Evolutionary conservation across 1,140 invertebrate species (phyloP), one percentile per base, ranked within the genome.

Genomic region (Apis dorsata): DNA sequence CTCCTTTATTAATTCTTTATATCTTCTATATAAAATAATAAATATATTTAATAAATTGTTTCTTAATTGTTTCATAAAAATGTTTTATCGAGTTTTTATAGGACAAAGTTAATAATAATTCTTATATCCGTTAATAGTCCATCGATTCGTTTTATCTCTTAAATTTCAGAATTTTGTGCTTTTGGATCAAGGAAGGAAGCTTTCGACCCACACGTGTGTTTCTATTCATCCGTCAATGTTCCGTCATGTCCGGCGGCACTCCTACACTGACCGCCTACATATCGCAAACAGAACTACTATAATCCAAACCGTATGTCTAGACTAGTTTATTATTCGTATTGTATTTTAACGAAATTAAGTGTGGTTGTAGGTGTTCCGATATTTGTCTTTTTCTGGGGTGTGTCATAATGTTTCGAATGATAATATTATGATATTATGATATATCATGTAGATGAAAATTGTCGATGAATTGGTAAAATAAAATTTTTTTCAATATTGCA

Each of bases 291-390:
- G 83, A 75, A 88, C 81, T 86, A 75, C 78, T 79, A 75, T 55
- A 72, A 79, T 81, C 65, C 79, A 83, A 85, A 84, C 72, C 55
- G n/a, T 85, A 49, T 70, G 83, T 90, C 80, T 88, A 86, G 85
- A 87, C 84, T 79, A 82, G 84, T 91, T 90, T 89, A 87, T 87
- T 88, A 90, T 85, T 86, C 84, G 66, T 75, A 75, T 76, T 74
- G 81, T 65, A 79, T 90, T 91, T 87, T 88, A 89, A 82, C 68
- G 85, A 89, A 87, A 89, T 90, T 89, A 92, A 83, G 86, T 4
- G 74, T 60, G 55, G n/a, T 65, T 62, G 55, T 62, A 65, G 75
- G 60, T 57, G 66, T 44, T 44, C 66, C 19, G 49, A 44, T 57
- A 60, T 72, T 79, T 49, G 70, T 78, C 17, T 24, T 53, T 69